phyloP scores from a whole-genome alignment of 2,888 invertebrate genomes.

The Epistrophe eligans region DNA sequence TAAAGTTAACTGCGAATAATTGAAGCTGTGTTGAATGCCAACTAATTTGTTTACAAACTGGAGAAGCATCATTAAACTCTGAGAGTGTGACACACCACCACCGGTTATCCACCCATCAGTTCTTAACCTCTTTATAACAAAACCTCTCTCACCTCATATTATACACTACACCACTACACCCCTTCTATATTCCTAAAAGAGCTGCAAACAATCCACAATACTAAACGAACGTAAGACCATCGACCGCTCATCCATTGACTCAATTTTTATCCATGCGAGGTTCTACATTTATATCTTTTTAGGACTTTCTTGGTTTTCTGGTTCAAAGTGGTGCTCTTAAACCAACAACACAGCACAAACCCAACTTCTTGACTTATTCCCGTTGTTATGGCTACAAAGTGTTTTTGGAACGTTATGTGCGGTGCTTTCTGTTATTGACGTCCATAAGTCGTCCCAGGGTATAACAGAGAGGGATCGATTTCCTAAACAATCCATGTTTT shows the following conservation, averaged over 20 bases:
- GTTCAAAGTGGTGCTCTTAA: conserved; percentile 5
- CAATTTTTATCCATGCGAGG: conserved; percentile 38
- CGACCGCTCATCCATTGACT: conserved; percentile 37
- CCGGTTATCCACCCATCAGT: too few species aligned
- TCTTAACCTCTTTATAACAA: background rate
- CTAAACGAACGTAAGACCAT: conserved; percentile 8
- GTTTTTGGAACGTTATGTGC: conserved; percentile 25
- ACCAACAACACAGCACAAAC: background rate
- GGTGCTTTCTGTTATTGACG: conserved; percentile 44
- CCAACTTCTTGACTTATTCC: conserved; percentile 44
- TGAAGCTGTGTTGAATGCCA: conserved; percentile 29
- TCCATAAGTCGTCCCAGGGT: conserved; percentile 22
- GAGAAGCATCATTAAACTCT: conserved; percentile 31
- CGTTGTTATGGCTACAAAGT: conserved; percentile 31
- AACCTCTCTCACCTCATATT: background rate
- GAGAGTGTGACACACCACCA: conserved; percentile 10
- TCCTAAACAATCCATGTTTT: conserved; percentile 38
- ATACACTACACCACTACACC: too few species aligned
- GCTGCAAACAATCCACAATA: background rate
- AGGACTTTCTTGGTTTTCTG: conserved; percentile 36
- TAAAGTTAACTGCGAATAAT: background rate
- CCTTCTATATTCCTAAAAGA: background rate
- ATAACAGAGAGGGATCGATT: conserved; percentile 24
- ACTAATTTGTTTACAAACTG: conserved; percentile 31
- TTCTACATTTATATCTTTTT: conserved; percentile 31